Conservation (phyloP, 30 jellyfish, hydroid and myxozoan species). For the Turritopsis rubra region DNA sequence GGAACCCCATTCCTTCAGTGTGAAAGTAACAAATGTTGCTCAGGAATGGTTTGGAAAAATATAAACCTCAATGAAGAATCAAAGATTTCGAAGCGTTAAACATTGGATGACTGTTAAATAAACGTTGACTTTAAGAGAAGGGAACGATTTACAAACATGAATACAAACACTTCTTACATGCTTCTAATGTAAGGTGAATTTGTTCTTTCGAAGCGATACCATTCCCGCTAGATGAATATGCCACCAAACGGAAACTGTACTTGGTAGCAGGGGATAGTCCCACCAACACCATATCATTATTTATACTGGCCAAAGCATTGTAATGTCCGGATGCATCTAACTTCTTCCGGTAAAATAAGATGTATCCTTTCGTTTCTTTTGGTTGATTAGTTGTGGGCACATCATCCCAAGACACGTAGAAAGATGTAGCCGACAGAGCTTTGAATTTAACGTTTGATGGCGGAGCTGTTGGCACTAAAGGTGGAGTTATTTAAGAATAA, state of each 20-base stretch:
- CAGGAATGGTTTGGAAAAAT: no score
- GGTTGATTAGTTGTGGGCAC: slow-evolving; percentile 27
- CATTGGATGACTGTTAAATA: no score
- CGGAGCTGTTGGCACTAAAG: slow-evolving; percentile 59
- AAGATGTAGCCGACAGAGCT: slow-evolving; percentile 16
- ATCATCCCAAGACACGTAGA: slow-evolving; percentile 11
- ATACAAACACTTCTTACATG: slow-evolving; percentile 18
- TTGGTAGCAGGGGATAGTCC: slow-evolving; percentile 48
- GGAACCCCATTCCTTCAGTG: no score
- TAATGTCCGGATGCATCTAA: background rate
- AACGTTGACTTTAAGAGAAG: no score
- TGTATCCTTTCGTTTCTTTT: slow-evolving; percentile 48
- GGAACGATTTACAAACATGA: background rate
- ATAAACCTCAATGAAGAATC: no score
- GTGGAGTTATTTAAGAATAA: background rate
- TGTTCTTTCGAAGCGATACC: slow-evolving; percentile 50
- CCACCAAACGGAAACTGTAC: slow-evolving; percentile 46
- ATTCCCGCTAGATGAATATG: slow-evolving; percentile 51
- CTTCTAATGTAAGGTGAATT: slow-evolving; percentile 30
- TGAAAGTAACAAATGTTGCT: no score
- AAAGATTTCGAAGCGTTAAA: no score
- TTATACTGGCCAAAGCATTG: slow-evolving; percentile 15
- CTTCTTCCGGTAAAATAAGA: slow-evolving; percentile 52
- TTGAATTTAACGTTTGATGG: slow-evolving; percentile 45
- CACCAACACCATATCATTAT: slow-evolving; percentile 18